Percentiles rank a stretch among this genome's conserved stretches.
These are phyloP conservation scores for Smittia aterrima DNA, from an alignment of 2,888 invertebrate genomes.

Conservation along the genomic window DNA sequence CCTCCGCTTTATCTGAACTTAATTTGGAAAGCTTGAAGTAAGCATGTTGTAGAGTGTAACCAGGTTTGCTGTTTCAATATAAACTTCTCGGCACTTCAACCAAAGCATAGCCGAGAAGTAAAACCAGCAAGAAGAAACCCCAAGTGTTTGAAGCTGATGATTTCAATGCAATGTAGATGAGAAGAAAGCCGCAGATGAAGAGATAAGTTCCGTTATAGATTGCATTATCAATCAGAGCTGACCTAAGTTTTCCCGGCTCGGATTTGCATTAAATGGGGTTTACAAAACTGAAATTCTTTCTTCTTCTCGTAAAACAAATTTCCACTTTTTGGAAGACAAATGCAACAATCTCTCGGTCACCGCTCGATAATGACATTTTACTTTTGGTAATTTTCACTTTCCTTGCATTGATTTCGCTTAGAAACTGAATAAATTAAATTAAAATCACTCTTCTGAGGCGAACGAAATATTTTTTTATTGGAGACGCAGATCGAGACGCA, in stretches of 20 bases:
- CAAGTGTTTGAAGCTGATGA: slow-evolving; percentile 99
- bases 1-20: slow-evolving; percentile 92
- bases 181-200: slow-evolving; percentile 87
- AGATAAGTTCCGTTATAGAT: slow-evolving; percentile 97
- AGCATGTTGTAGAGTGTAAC: slow-evolving; percentile 77
- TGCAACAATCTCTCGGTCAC: not conserved
- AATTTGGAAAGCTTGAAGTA: slow-evolving; percentile 94
- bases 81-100: slow-evolving; percentile 91
- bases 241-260: slow-evolving; percentile 90
- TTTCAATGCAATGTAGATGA: slow-evolving; percentile 91
- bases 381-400: not conserved
- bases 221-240: slow-evolving; percentile 93
- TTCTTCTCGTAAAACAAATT: slow-evolving; percentile 76
- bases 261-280: slow-evolving; percentile 88
- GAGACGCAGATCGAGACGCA: no score
- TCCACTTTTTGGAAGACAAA: slow-evolving; percentile 58
- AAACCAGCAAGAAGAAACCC: slow-evolving; percentile 92
- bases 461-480: no score
- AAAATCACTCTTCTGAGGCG: no score
- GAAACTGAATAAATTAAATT: no score
- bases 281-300: slow-evolving; percentile 72
- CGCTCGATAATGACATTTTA: slow-evolving; percentile 30
- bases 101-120: slow-evolving; percentile 80
- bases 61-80: slow-evolving; percentile 87
- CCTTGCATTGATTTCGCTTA: no score